Percentiles rank a stretch among this genome's conserved stretches.
These are phyloP conservation scores for Cheilosia scutellata DNA, from an alignment of 2,888 invertebrate genomes.

Conservation along the genomic window DNA sequence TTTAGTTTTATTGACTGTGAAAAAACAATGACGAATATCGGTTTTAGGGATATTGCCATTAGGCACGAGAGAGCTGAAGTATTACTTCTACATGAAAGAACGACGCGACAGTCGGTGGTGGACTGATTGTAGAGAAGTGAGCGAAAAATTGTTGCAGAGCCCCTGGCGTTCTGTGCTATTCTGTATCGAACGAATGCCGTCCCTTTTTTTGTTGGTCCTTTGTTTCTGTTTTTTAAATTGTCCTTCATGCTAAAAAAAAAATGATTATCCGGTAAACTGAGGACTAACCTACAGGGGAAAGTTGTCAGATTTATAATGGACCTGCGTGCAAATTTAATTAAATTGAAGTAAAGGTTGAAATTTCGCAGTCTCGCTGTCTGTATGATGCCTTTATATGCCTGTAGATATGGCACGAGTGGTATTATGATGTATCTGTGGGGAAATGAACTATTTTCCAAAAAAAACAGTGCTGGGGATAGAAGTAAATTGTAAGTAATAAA, in stretches of 20 bases:
- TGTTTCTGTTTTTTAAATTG: constrained; percentile 18
- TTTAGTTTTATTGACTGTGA: constrained; percentile 76
- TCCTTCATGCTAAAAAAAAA: constrained; percentile 54
- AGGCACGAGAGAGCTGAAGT: constrained; percentile 48
- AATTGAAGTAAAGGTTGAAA: background rate
- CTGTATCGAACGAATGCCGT: constrained; percentile 45
- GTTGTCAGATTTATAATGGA: constrained; percentile 39
- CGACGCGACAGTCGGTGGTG: constrained; percentile 20
- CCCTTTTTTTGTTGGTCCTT: constrained; percentile 2
- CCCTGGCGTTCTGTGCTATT: constrained; percentile 43
- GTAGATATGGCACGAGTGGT: background rate
- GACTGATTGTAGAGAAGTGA: constrained; percentile 10
- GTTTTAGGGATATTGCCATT: constrained; percentile 66
- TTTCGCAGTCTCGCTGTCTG: background rate
- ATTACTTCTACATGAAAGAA: constrained; percentile 60
- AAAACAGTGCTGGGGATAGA: too few relatives aligned
- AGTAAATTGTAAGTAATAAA: too few relatives aligned
- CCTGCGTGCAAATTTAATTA: background rate
- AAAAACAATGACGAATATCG: constrained; percentile 74
- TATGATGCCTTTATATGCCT: background rate
- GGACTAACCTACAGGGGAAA: constrained; percentile 34
- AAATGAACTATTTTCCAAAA: too few relatives aligned
- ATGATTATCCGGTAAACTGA: constrained; percentile 33
- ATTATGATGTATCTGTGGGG: background rate
- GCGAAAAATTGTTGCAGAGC: constrained; percentile 47